phyloP scores from a whole-genome alignment of 2,888 invertebrate genomes.

The Plagodis pulveraria region DNA sequence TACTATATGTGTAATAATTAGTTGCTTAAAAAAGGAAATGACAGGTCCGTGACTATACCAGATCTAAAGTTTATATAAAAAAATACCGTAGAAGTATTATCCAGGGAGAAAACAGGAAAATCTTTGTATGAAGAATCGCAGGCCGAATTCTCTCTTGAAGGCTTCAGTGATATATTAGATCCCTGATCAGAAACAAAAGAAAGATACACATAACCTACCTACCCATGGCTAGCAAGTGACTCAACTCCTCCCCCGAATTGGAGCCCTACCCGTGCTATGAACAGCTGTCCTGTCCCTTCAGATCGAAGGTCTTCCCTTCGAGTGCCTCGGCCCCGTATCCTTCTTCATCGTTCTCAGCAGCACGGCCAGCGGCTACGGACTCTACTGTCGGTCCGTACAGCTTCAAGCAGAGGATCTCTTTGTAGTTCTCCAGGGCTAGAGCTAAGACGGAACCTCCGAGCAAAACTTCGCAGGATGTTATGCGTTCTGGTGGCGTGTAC shows the following conservation, averaged over 20 bases:
- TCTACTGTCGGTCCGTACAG: constrained; percentile 75
- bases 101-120: too few relatives aligned
- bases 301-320: constrained; percentile 80
- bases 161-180: too few relatives aligned
- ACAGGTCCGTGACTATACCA: too few relatives aligned
- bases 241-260: constrained; percentile 2
- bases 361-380: constrained; percentile 62
- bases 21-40: too few relatives aligned
- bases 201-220: constrained; percentile 5
- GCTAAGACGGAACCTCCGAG: constrained; percentile 89
- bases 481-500: constrained; percentile 90
- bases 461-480: constrained; percentile 91
- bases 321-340: constrained; percentile 63
- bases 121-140: too few relatives aligned
- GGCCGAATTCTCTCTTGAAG: too few relatives aligned
- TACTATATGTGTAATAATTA: too few relatives aligned
- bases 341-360: constrained; percentile 84
- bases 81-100: too few relatives aligned
- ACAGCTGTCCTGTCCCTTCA: constrained; percentile 70
- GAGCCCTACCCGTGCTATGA: constrained; percentile 55
- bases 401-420: constrained; percentile 87
- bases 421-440: constrained; percentile 88
- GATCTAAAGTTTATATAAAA: too few relatives aligned
- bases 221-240: constrained; percentile 7
- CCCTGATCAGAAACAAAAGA: too few relatives aligned